These are phyloP conservation scores for Crotophaga sulcirostris DNA, from an alignment of 2,113 vertebrate genomes.

Conservation along the genomic window DNA sequence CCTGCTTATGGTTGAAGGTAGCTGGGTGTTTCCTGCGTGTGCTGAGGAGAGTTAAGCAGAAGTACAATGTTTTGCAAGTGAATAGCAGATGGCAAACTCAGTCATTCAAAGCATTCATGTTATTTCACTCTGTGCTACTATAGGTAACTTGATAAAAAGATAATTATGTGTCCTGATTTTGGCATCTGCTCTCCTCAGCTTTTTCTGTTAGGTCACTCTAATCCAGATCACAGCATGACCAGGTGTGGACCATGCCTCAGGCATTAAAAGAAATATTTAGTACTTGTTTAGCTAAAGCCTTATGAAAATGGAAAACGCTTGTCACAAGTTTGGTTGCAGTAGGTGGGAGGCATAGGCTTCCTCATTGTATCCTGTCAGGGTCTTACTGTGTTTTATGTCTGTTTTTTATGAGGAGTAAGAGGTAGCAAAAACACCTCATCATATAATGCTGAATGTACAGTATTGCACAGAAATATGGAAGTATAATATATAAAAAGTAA, in stretches of 20 bases:
- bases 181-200: conserved; percentile 2
- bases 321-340: neutral
- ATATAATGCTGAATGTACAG: too few relatives aligned
- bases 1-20: neutral
- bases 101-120: neutral
- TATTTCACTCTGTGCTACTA: neutral
- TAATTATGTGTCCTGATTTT: conserved; percentile 26
- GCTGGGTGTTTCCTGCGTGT: neutral
- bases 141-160: neutral
- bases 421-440: too few relatives aligned
- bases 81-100: conserved; percentile 39
- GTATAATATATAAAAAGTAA: too few relatives aligned
- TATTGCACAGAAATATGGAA: too few relatives aligned
- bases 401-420: too few relatives aligned
- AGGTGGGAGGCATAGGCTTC: neutral
- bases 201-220: neutral
- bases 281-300: neutral
- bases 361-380: neutral
- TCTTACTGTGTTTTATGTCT: too few relatives aligned
- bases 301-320: neutral
- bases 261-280: neutral
- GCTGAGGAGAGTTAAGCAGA: neutral
- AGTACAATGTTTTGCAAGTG: neutral
- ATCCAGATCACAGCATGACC: neutral
- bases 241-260: neutral